Evolutionary conservation across 2,113 vertebrate species (phyloP), one percentile per base, ranked within the genome.

Genomic region (Micronisus gabar): DNA sequence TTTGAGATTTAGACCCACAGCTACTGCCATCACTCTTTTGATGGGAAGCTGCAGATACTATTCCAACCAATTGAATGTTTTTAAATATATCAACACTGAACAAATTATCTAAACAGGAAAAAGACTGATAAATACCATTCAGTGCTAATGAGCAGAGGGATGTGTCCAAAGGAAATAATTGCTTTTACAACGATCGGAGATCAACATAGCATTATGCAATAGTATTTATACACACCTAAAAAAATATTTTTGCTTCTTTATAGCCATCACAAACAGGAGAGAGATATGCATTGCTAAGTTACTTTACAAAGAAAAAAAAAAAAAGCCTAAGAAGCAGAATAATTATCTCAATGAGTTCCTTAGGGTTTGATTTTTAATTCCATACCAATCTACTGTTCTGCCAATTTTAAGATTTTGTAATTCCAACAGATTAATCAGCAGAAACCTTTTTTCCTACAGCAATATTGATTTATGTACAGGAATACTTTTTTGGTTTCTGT

Each of bases 1-100:
- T 97, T 90, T 95, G 87, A 97, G 96, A 94, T 96, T 98, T 97
- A 97, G 92, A 94, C 68, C 86, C 91, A 91, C 74, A 85, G 76
- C 91, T 93, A 95, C 72, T 63, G 79, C 95, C 92, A 97, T 68
- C 81, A 63, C 34, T 82, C 81, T 82, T 95, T 62, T 63, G 86
- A 96, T 96, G 81, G 82, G 75, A 92, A 94, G 93, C 86, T 1
- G 1, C 95, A 93, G 90, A 81, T 83, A 84, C 52, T 75, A 34
- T 79, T 95, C 71, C 87, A 92, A 91, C 81, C 91, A 91, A 92
- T 25, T 59, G 91, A 72, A 93, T 93, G 79, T 87, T 95, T 95
- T 75, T 26, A 80, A 93, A 94, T 50, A 52, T 74, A 83, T 86
- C 86, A 93, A 88, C 90, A 83, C 56, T 86, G 88, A 79, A 88